phyloP scores from a whole-genome alignment of 2,888 invertebrate genomes.

The Tachystola acroxantha region DNA sequence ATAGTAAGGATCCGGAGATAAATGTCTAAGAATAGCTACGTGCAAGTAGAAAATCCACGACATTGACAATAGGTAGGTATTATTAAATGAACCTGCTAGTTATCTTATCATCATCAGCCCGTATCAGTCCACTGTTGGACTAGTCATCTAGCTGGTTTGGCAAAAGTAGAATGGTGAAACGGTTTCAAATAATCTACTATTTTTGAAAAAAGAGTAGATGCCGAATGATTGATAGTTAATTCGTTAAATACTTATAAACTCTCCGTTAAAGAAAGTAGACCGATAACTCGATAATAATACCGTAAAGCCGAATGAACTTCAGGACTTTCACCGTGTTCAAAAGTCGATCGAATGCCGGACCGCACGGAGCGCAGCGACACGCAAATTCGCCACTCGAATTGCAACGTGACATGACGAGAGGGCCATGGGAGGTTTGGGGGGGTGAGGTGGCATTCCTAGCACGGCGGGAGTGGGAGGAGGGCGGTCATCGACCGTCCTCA shows the following conservation, averaged over 20 bases:
- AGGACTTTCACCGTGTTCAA: slow-evolving; percentile 41
- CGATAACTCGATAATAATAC: slow-evolving; percentile 7
- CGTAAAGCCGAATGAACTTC: slow-evolving; percentile 2
- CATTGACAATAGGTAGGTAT: no score
- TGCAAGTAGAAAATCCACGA: no score
- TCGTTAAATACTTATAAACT: not conserved
- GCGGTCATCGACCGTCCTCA: slow-evolving; percentile 76
- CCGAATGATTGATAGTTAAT: not conserved
- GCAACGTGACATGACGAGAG: slow-evolving; percentile 63
- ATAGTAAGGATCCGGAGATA: no score
- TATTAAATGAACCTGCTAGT: no score
- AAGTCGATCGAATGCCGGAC: slow-evolving; percentile 28
- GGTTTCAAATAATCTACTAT: no score
- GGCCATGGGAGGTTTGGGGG: slow-evolving; percentile 27
- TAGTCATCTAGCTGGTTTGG: no score
- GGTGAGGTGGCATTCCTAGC: slow-evolving; percentile 58
- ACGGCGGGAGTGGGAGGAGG: slow-evolving; percentile 38
- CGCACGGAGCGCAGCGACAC: slow-evolving; percentile 41
- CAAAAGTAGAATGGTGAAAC: no score
- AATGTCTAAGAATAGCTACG: no score
- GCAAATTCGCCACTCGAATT: slow-evolving; percentile 69
- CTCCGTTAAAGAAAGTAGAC: slow-evolving; percentile 21
- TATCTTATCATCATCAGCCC: no score
- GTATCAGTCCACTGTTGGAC: no score
- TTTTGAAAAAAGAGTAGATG: no score